Conservation (phyloP, 2,888 invertebrate genomes). For the Cynaeus angustus region DNA sequence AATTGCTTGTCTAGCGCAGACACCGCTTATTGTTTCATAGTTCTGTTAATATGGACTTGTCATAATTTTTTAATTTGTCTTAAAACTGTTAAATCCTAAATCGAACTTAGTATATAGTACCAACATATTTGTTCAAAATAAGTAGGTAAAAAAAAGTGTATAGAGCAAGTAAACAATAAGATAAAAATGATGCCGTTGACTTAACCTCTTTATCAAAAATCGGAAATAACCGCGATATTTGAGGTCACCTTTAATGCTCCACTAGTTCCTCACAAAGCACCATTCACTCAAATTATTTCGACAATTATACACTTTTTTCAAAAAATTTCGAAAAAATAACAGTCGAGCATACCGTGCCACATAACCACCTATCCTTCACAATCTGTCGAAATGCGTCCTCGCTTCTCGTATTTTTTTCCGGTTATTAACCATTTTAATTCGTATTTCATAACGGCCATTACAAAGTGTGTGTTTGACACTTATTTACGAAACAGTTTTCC, state of each 20-base stretch:
- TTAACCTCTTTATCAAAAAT: neutral
- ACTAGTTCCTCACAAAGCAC: conserved; percentile 14
- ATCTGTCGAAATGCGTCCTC: conserved; percentile 1
- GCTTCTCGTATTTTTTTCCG: conserved; percentile 13
- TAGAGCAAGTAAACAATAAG: too few relatives aligned
- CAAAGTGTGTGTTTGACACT: too few relatives aligned
- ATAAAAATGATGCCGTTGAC: too few relatives aligned
- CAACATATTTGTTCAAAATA: too few relatives aligned
- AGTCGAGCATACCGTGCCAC: too few relatives aligned
- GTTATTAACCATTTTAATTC: conserved; percentile 17
- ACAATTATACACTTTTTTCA: conserved; percentile 3
- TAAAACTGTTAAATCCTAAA: too few relatives aligned
- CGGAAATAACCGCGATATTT: conserved; percentile 11
- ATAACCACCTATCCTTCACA: neutral
- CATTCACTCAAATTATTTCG: conserved; percentile 18
- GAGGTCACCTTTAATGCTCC: conserved; percentile 21
- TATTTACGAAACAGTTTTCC: neutral
- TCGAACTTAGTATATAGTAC: too few relatives aligned
- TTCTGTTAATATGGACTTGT: too few relatives aligned
- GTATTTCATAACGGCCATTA: conserved; percentile 26
- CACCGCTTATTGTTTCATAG: too few relatives aligned
- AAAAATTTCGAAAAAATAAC: neutral
- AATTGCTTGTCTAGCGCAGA: too few relatives aligned
- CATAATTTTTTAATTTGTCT: too few relatives aligned
- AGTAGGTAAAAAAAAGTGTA: too few relatives aligned